Percentiles rank a stretch among this genome's conserved stretches.
These are phyloP conservation scores for Heliothis virescens DNA, from an alignment of 1,140 invertebrate species.

Conservation along the genomic window DNA sequence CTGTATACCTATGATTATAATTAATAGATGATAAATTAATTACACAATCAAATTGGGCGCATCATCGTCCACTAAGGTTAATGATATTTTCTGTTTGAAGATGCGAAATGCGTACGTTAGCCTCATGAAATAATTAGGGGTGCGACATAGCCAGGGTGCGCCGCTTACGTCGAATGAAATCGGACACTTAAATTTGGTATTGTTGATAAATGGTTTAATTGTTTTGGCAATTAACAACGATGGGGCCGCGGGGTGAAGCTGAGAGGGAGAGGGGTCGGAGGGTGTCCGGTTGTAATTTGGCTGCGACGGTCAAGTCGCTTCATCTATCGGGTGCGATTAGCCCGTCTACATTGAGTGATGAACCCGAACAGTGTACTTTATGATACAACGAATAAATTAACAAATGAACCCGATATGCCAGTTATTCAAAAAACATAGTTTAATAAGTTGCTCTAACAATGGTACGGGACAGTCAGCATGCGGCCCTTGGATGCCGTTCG, in stretches of 20 bases:
- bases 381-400: not conserved
- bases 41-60: slow-evolving; percentile 35
- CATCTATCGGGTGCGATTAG: slow-evolving; percentile 15
- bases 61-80: slow-evolving; percentile 37
- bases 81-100: slow-evolving; percentile 46
- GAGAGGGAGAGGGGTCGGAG: slow-evolving; percentile 33
- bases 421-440: not conserved
- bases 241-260: slow-evolving; percentile 32
- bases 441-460: not conserved
- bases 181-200: slow-evolving; percentile 80
- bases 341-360: not conserved
- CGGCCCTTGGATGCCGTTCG: not conserved
- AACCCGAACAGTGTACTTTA: not conserved
- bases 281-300: slow-evolving; percentile 32
- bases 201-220: slow-evolving; percentile 83
- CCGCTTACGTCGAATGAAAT: slow-evolving; percentile 66
- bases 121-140: slow-evolving; percentile 50
- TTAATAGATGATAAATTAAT: slow-evolving; percentile 42
- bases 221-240: slow-evolving; percentile 78
- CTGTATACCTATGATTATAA: slow-evolving; percentile 3
- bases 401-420: not conserved
- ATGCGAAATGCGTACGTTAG: slow-evolving; percentile 11
- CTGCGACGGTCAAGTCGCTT: slow-evolving; percentile 16
- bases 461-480: no score
- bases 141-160: slow-evolving; percentile 52